phyloP scores from a whole-genome alignment of 2,797 vertebrate genomes.

The Hypotaenidia okinawae region DNA sequence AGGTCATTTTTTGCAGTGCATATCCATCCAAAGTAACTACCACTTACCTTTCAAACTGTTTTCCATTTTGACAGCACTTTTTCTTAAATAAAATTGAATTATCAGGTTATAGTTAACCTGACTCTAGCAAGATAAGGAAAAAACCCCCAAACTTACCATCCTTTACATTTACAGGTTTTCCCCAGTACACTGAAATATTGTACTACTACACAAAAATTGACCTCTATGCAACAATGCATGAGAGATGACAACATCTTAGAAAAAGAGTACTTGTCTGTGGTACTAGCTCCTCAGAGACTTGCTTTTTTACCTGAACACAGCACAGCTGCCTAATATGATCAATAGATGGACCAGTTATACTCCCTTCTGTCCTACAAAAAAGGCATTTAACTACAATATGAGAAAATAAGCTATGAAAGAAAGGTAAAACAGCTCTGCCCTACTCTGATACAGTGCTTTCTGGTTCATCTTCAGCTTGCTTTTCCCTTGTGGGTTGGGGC shows the following conservation, averaged over 20 bases:
- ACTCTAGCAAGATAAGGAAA: not conserved
- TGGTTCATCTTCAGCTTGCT: not conserved
- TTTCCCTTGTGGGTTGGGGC: not conserved
- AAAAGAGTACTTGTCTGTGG: not conserved
- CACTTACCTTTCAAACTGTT: not conserved
- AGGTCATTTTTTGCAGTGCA: not conserved
- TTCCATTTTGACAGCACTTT: not conserved
- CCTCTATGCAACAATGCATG: not conserved
- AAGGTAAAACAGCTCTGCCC: not conserved
- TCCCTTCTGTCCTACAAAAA: not conserved
- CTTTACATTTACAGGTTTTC: not conserved
- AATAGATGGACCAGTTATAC: not conserved
- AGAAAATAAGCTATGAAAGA: not conserved
- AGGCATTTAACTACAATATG: not conserved
- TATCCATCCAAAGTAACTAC: not conserved
- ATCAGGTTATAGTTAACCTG: not conserved
- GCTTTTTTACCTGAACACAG: not conserved
- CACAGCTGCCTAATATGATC: not conserved
- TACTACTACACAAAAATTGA: not conserved
- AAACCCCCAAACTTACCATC: not conserved
- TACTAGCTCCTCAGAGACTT: not conserved
- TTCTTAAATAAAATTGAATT: not conserved
- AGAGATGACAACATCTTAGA: not conserved
- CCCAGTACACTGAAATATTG: rapidly evolving
- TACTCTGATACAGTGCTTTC: not conserved